Percentiles rank a stretch among this genome's conserved stretches.
These are phyloP conservation scores for Cettia cetti DNA, from an alignment of 2,113 vertebrate genomes.

Conservation along the genomic window DNA sequence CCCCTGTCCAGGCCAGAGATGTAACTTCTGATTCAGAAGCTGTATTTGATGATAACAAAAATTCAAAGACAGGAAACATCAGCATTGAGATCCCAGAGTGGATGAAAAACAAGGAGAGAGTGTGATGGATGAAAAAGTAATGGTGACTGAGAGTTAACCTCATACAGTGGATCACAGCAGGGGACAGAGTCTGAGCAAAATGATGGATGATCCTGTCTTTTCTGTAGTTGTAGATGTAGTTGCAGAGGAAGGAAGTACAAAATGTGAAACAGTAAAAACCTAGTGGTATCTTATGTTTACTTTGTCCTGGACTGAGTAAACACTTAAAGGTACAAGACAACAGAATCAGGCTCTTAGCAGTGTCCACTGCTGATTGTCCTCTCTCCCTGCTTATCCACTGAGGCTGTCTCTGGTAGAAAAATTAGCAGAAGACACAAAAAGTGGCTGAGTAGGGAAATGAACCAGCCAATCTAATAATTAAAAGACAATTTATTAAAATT, in stretches of 20 bases:
- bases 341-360: not conserved
- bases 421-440: not conserved
- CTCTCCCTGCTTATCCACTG: not conserved
- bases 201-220: slow-evolving; percentile 51
- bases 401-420: not conserved
- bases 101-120: slow-evolving; percentile 3
- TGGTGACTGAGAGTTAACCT: not conserved
- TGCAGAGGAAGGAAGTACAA: slow-evolving; percentile 5
- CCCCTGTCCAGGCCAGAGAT: not conserved
- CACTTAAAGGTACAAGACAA: not conserved
- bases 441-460: not conserved
- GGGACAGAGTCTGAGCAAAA: not conserved
- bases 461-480: no score
- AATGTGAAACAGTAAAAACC: not conserved
- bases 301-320: not conserved
- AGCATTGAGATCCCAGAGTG: not conserved
- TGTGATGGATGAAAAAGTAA: slow-evolving; percentile 38
- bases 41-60: not conserved
- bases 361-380: not conserved
- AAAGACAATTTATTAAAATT: no score
- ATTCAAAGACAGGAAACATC: not conserved
- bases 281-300: not conserved
- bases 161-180: not conserved
- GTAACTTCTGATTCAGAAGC: not conserved
- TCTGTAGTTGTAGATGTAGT: not conserved